Conservation (phyloP, 1,140 invertebrate genomes). For the Orussus abietinus region DNA sequence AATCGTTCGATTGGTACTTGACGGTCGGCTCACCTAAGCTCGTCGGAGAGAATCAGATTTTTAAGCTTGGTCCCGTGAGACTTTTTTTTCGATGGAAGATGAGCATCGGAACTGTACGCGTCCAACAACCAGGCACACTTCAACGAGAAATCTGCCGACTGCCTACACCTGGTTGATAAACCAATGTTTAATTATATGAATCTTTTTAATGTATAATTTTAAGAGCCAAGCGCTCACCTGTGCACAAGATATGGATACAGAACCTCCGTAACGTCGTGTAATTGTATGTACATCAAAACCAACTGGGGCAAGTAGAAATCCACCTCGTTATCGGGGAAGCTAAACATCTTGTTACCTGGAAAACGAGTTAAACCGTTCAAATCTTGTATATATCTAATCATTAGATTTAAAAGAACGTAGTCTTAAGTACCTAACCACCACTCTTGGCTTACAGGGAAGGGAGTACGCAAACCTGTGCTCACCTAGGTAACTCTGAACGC, state of each 20-base stretch:
- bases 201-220: constrained; percentile 2
- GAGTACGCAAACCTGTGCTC: constrained; percentile 25
- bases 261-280: constrained; percentile 92
- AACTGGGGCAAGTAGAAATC: constrained; percentile 98
- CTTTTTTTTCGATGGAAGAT: constrained; percentile 72
- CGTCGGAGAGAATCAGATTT: constrained; percentile 84
- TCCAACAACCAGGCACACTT: constrained; percentile 94
- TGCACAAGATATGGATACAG: constrained; percentile 91
- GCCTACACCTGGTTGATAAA: constrained; percentile 70
- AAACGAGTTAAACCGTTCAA: constrained; percentile 22
- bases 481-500: constrained; percentile 93
- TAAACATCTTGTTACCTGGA: constrained; percentile 90
- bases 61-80: constrained; percentile 83
- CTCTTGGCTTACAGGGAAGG: not conserved
- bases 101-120: constrained; percentile 82
- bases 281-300: constrained; percentile 97
- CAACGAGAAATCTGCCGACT: constrained; percentile 91
- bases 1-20: no score
- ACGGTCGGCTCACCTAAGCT: constrained; percentile 74
- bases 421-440: constrained; percentile 3
- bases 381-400: no score
- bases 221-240: constrained; percentile 58
- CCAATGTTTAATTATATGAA: constrained; percentile 17
- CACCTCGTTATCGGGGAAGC: constrained; percentile 85
- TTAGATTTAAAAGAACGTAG: no score